These are phyloP conservation scores for Pecten maximus DNA, from an alignment of 2,888 invertebrate genomes.

Conservation along the genomic window DNA sequence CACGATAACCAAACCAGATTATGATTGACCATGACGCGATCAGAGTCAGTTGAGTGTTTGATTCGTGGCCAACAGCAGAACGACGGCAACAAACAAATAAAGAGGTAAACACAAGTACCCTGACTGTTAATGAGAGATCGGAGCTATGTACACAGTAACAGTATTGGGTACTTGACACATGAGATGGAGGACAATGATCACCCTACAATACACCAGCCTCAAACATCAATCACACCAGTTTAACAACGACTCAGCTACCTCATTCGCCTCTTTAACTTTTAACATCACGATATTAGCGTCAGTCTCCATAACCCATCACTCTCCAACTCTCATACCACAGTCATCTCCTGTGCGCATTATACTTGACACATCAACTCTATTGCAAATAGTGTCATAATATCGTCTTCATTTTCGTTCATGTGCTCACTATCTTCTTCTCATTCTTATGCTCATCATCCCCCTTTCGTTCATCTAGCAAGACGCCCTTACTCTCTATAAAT, in stretches of 20 bases:
- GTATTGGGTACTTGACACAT: not conserved
- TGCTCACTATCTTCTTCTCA: not conserved
- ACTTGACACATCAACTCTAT: not conserved
- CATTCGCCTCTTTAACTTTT: not conserved
- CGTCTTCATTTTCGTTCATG: not conserved
- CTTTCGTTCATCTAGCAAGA: not conserved
- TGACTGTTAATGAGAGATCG: conserved; percentile 14
- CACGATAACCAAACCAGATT: not conserved
- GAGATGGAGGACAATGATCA: not conserved
- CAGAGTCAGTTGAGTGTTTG: not conserved
- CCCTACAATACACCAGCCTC: not conserved
- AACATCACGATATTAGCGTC: not conserved
- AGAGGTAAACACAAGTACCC: conserved; percentile 14
- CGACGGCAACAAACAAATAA: not conserved
- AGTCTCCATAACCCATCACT: not conserved
- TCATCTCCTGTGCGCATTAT: not conserved
- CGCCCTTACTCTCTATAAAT: not conserved
- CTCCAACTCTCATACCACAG: not conserved
- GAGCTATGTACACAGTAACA: not conserved
- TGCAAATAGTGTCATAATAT: not conserved
- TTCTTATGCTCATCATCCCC: not conserved
- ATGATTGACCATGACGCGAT: not conserved
- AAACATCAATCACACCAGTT: not conserved
- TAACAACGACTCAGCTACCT: not conserved
- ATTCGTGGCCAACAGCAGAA: not conserved